Evolutionary conservation across 2,888 invertebrate species (phyloP), one percentile per base, ranked within the genome.

Genomic region (Vesta saturnalis): DNA sequence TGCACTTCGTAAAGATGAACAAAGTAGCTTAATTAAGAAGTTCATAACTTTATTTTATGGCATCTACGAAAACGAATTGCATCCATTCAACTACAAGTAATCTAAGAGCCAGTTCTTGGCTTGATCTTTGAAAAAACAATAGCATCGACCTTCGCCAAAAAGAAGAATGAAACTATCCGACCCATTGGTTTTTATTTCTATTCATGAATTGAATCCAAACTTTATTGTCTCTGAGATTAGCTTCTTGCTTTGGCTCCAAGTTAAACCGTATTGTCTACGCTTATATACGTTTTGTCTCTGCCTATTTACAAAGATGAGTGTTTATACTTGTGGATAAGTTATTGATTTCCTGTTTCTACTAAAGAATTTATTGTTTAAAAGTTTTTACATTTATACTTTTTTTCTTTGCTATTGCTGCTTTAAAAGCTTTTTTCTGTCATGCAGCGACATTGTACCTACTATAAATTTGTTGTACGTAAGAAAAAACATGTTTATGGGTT

Each of bases 121-220:
- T 61, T 47, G 64, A 55, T 57, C 66, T 58, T 43, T 35, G 66
- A 72, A 79, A 80, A 79, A 80, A 77, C 78, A 79, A 79, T 78
- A 75, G 78, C 49, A n/a, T n/a, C 74, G 74, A 72, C 73, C 70
- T 72, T 72, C 70, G 75, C 77, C 76, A 76, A 77, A 76, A 76
- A 68, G 67, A 69, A 75, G 73, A 76, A 78, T 75, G 78, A 77
- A 80, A 78, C 76, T 79, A 81, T 81, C 76, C 82, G 76, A 81
- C 77, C 81, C 82, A 81, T 82, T 82, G 81, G 80, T 77, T 82
- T 82, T 82, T 82, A 82, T 82, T 81, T 78, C 79, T 78, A 79
- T 80, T 81, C 81, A 80, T 79, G 81, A 81, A 81, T 80, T 78
- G 79, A 78, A 81, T 81, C 78, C 74, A 72, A 75, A 77, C 72